phyloP scores from a whole-genome alignment of 2,113 vertebrate genomes.

The Apodemus sylvaticus region DNA sequence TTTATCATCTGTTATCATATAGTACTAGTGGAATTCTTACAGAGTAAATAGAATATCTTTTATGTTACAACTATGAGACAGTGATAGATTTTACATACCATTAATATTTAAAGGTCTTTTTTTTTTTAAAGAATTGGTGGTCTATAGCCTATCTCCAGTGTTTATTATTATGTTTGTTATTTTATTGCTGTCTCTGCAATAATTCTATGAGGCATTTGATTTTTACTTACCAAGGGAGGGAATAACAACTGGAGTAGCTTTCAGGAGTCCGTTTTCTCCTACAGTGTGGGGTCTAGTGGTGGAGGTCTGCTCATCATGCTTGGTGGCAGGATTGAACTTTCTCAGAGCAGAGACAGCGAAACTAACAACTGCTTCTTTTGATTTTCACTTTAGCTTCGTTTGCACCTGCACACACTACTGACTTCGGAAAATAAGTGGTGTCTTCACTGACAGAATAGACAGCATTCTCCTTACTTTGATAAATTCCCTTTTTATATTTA shows the following conservation, averaged over 20 bases:
- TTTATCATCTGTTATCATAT: background rate
- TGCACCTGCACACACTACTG: slow-evolving; percentile 4
- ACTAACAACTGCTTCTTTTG: background rate
- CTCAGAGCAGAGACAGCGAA: background rate
- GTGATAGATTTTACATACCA: slow-evolving; percentile 60
- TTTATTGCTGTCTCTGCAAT: background rate
- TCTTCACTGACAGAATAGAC: slow-evolving; percentile 5
- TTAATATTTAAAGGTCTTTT: slow-evolving; percentile 17
- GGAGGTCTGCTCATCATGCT: background rate
- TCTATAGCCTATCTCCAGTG: background rate
- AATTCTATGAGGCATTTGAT: background rate
- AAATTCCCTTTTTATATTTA: slow-evolving; percentile 59
- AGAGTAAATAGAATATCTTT: slow-evolving; percentile 68
- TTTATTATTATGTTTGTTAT: background rate
- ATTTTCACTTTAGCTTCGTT: slow-evolving; percentile 15
- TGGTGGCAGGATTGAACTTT: background rate
- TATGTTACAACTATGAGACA: slow-evolving; percentile 72
- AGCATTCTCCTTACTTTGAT: slow-evolving; percentile 60
- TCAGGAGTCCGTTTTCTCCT: background rate
- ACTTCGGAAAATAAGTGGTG: slow-evolving; percentile 48
- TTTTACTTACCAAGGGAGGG: background rate
- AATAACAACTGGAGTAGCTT: background rate
- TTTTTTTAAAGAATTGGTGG: background rate
- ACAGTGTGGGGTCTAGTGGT: background rate
- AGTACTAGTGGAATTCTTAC: slow-evolving; percentile 29